Percentiles rank a stretch among this genome's conserved stretches.
These are phyloP conservation scores for Choloepus hoffmanni DNA, from an alignment of 2,113 vertebrate species.

Conservation along the genomic window DNA sequence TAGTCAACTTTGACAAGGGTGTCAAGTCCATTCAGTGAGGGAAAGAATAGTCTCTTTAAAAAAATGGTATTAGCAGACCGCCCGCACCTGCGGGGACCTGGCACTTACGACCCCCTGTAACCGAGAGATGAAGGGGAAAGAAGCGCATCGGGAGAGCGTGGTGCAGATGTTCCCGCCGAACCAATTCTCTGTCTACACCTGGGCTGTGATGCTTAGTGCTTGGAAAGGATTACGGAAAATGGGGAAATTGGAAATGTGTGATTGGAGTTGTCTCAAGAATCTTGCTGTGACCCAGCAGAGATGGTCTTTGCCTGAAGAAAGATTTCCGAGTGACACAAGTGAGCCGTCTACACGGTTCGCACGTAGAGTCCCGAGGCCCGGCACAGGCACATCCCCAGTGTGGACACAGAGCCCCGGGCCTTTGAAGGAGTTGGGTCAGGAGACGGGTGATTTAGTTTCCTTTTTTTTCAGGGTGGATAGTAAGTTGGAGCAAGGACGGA, in stretches of 20 bases:
- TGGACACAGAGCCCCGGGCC: background rate
- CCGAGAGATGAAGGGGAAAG: rapidly evolving
- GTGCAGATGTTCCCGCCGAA: background rate
- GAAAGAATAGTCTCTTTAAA: no score
- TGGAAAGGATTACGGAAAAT: background rate
- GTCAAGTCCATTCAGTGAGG: no score
- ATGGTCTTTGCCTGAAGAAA: background rate
- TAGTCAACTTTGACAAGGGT: no score
- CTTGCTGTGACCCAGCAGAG: background rate
- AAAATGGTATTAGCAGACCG: no score
- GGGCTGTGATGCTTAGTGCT: background rate
- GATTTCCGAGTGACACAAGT: background rate
- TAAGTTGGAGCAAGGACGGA: background rate
- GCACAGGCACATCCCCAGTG: no score
- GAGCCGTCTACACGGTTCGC: no score
- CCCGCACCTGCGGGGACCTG: rapidly evolving
- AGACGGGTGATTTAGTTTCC: no score
- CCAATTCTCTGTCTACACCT: rapidly evolving
- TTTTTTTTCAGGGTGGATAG: background rate
- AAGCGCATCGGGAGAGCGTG: background rate
- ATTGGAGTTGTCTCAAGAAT: background rate
- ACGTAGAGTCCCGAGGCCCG: no score
- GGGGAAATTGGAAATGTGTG: background rate
- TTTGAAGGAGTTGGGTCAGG: background rate
- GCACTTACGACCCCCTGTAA: no score